Base-by-base conservation (phyloP, 2,113 vertebrate genomes). In the Nanorana parkeri region DNA sequence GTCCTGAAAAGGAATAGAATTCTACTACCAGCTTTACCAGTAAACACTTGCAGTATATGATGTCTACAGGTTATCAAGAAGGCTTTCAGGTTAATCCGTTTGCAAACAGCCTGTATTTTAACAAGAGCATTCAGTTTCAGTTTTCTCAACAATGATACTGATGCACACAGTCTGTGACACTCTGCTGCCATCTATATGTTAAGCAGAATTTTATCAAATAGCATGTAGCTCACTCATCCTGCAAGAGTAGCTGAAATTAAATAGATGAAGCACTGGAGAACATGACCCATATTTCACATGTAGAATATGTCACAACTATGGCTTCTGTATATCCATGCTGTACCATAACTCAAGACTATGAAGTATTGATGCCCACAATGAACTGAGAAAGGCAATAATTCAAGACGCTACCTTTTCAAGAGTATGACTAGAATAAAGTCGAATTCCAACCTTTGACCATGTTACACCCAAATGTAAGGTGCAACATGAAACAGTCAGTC, bases 151-250 rank as follows among this genome's bases (percentile, higher is more conserved):
- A n/a, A n/a, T n/a, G n/a, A 20, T 26, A n/a, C 61, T 55, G 83
- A 0, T 20, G 60, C 58, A 85, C 68, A n/a, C 67, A 21, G 79
- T 63, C 75, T 71, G 86, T 78, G 89, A 95, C 93, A 86, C 95
- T 96, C 92, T 96, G 94, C 95, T 95, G 96, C 97, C 97, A 97
- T 93, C 97, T 99, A 93, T 90, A 86, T 89, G 88, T 55, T 88
- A 77, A 76, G 82, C 84, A 85, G 75, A 67, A 87, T 89, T 78
- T 92, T 80, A n/a, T n/a, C n/a, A n/a, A 81, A 69, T 89, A 16
- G 16, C 54, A 29, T 56, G 11, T 13, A 47, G 41, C 41, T 47
- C 32, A 36, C 32, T 36, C 5, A 36, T 5, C 8, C 32, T 2
- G 32, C 32, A 3, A 36, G 5, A 36, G 32, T 36, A 36, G 32